These are phyloP conservation scores for Colletes gigas DNA, from an alignment of 1,140 invertebrate genomes.

Conservation along the genomic window DNA sequence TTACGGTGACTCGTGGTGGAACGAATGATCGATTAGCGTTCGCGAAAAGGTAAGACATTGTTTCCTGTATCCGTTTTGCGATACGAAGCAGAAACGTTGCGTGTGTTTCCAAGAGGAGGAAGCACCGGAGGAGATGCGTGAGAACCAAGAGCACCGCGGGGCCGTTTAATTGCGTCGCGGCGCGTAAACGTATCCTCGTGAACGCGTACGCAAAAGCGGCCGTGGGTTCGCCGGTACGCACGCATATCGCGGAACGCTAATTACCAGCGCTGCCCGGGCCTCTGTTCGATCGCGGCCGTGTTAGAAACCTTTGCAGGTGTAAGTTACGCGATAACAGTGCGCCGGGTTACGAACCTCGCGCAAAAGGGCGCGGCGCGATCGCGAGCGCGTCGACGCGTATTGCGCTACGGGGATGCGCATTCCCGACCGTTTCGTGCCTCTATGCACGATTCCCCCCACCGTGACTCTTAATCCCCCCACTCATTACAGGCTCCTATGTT, in stretches of 20 bases:
- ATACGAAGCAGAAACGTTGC: neutral
- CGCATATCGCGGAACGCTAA: constrained; percentile 50
- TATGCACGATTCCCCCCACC: too few species aligned
- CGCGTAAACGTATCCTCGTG: constrained; percentile 47
- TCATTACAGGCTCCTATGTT: too few species aligned
- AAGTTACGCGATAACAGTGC: constrained; percentile 40
- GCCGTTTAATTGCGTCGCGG: constrained; percentile 60
- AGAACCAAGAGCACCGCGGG: constrained; percentile 36
- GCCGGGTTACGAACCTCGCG: constrained; percentile 44
- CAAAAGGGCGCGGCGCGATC: constrained; percentile 5
- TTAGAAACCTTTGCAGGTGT: constrained; percentile 14
- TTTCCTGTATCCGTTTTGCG: too few species aligned
- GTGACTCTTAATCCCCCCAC: too few species aligned
- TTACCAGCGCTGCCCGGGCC: constrained; percentile 50
- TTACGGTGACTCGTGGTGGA: too few species aligned
- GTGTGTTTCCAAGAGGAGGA: neutral
- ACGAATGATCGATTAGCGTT: too few species aligned
- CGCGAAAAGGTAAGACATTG: too few species aligned
- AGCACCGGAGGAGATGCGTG: constrained; percentile 31
- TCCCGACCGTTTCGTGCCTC: too few species aligned
- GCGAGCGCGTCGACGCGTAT: neutral
- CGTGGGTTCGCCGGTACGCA: neutral
- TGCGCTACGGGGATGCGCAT: too few species aligned
- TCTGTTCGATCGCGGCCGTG: neutral
- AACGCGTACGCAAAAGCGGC: constrained; percentile 8